These are phyloP conservation scores for Hystrix cristata DNA, from an alignment of 2,113 vertebrate genomes.

Conservation along the genomic window DNA sequence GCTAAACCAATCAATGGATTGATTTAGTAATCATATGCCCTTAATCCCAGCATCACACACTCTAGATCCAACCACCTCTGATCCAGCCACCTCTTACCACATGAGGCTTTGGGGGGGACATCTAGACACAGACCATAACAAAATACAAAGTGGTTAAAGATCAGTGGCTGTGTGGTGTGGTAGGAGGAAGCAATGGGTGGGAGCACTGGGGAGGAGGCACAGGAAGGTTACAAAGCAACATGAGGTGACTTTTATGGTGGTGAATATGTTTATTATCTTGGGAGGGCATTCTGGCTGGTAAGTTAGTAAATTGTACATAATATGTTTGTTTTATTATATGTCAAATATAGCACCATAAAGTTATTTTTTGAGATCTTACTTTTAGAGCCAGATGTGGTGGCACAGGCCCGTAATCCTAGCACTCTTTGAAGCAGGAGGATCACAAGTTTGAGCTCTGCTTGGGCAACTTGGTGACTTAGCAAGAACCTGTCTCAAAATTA, in stretches of 20 bases:
- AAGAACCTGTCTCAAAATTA: neutral
- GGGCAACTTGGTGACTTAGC: neutral
- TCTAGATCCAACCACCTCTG: too few relatives aligned
- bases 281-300: neutral
- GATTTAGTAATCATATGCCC: too few relatives aligned
- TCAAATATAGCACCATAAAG: constrained; percentile 18
- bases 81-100: too few relatives aligned
- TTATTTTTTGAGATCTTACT: neutral
- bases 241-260: neutral
- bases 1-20: too few relatives aligned
- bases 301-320: neutral
- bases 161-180: neutral
- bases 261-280: neutral
- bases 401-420: neutral
- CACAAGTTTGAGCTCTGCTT: neutral
- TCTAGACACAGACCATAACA: too few relatives aligned
- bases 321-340: neutral
- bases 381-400: neutral
- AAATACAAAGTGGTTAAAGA: neutral
- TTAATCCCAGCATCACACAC: too few relatives aligned
- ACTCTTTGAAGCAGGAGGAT: neutral
- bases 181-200: neutral
- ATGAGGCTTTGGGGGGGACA: too few relatives aligned
- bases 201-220: neutral
- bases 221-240: neutral